A percentile compares a stretch with the other conserved stretches of the same genome.
Evolutionary conservation across 2,888 invertebrate species (phyloP).

Genomic region (Drosophila rubida): DNA sequence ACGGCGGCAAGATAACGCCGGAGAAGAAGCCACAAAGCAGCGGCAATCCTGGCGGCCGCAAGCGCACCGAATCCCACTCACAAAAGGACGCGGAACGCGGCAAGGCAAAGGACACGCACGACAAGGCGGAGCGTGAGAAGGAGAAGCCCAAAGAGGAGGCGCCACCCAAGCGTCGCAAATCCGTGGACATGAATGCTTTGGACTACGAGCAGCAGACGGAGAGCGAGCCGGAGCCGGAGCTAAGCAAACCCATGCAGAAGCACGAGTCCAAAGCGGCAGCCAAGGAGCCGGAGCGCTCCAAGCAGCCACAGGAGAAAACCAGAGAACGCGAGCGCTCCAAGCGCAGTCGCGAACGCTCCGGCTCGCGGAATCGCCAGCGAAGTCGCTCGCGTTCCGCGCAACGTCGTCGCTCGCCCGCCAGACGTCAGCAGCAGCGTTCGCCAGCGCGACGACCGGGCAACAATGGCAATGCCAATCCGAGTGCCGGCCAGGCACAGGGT

Average conservation of each 20-base stretch:
- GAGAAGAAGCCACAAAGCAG: conserved; percentile 61
- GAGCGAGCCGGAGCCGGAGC: conserved; percentile 86
- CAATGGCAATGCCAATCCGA: conserved; percentile 16
- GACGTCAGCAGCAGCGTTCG: conserved; percentile 80
- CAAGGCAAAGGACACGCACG: conserved; percentile 48
- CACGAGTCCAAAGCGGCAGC: conserved; percentile 7
- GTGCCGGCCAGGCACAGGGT: conserved; percentile 34
- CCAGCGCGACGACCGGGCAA: conserved; percentile 69
- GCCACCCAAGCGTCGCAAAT: conserved; percentile 77
- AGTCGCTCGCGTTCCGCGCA: conserved; percentile 62
- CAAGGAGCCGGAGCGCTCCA: conserved; percentile 42
- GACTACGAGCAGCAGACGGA: conserved; percentile 88
- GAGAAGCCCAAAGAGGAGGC: conserved; percentile 62
- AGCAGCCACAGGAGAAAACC: conserved; percentile 42
- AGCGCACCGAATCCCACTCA: conserved; percentile 35
- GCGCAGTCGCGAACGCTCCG: conserved; percentile 58
- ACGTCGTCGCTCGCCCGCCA: conserved; percentile 71
- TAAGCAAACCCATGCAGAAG: conserved; percentile 67
- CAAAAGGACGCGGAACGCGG: conserved; percentile 52
- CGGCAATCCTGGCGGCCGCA: conserved; percentile 80
- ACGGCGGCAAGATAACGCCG: conserved; percentile 83
- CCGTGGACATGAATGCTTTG: conserved; percentile 89
- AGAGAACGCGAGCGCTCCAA: conserved; percentile 39
- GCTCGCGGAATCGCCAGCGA: conserved; percentile 56
- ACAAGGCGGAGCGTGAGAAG: conserved; percentile 47